A percentile compares a stretch with the other conserved stretches of the same genome.
phyloP scores from a whole-genome alignment of 2,888 invertebrate species.

The Polyommatus iphigenia region DNA sequence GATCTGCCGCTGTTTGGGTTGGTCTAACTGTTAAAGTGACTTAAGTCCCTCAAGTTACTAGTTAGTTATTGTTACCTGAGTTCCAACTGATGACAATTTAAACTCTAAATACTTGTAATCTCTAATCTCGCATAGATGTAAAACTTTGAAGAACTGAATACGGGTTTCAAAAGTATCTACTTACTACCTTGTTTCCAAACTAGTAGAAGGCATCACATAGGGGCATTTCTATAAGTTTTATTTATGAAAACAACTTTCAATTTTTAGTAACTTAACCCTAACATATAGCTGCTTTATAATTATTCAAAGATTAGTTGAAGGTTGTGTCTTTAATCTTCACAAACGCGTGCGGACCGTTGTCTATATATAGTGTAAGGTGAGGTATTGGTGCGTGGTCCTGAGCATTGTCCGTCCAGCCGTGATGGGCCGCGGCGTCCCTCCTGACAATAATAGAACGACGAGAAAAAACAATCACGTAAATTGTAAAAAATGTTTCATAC shows the following conservation, averaged over 20 bases:
- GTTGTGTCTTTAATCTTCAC: slow-evolving; percentile 22
- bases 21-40: no score
- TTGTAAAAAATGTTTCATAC: not conserved
- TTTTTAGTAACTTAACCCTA: no score
- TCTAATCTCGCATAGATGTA: no score
- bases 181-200: no score
- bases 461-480: slow-evolving; percentile 14
- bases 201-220: not conserved
- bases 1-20: no score
- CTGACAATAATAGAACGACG: slow-evolving; percentile 16
- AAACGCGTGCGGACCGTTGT: slow-evolving; percentile 8
- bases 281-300: not conserved
- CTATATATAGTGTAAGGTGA: slow-evolving; percentile 24
- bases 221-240: not conserved
- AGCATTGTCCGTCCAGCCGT: slow-evolving; percentile 59
- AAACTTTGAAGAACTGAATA: no score
- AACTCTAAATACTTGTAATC: no score
- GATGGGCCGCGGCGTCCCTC: slow-evolving; percentile 36
- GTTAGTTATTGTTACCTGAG: no score
- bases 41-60: no score
- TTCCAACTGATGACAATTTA: no score
- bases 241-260: no score
- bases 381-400: slow-evolving; percentile 64
- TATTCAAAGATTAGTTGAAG: slow-evolving; percentile 17
- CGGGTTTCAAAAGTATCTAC: no score